These are phyloP conservation scores for Cyphomyrus discorhynchus DNA, from an alignment of 2,113 vertebrate species.

Conservation along the genomic window DNA sequence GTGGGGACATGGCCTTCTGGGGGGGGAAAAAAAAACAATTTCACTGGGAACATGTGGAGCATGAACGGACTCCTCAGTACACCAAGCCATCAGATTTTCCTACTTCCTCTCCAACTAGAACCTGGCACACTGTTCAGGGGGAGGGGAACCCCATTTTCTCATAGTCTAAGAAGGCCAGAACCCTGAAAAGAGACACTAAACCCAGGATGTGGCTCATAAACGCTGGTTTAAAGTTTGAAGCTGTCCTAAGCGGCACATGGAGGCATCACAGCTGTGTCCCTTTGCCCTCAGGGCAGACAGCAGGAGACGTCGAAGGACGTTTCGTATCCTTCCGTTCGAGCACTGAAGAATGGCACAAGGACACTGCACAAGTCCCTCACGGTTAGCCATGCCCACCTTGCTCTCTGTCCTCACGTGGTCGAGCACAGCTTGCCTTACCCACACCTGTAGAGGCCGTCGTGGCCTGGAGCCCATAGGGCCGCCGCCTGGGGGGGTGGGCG, in stretches of 20 bases:
- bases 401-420: background rate
- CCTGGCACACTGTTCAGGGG: background rate
- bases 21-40: background rate
- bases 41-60: background rate
- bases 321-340: background rate
- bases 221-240: background rate
- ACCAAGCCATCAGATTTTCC: background rate
- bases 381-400: slow-evolving; percentile 1
- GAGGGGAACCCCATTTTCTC: background rate
- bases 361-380: background rate
- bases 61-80: background rate
- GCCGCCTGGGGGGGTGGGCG: background rate
- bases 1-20: background rate
- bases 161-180: background rate
- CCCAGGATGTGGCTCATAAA: background rate
- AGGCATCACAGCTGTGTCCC: background rate
- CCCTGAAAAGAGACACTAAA: background rate
- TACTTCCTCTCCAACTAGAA: background rate
- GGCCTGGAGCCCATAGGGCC: background rate
- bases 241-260: background rate
- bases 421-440: background rate
- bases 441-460: background rate
- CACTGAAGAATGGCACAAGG: background rate
- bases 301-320: background rate
- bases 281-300: background rate